A percentile compares a stretch with the other conserved stretches of the same genome.
Conservation (phyloP, 2,888 invertebrate species). For the Callimorpha dominula region DNA sequence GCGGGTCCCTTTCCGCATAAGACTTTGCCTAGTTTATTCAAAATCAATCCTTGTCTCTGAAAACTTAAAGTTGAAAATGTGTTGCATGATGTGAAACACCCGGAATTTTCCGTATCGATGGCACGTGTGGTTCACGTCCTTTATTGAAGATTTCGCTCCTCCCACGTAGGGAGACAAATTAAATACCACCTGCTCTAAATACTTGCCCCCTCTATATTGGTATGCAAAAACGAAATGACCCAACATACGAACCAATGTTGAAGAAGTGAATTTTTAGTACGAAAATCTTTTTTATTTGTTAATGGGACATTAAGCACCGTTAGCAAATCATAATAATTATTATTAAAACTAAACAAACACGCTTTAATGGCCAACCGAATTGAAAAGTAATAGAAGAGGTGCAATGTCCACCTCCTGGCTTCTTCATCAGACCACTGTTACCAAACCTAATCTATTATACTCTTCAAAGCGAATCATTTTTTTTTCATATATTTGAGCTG, state of each 20-base stretch:
- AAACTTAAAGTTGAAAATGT: conserved; percentile 38
- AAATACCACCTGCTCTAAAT: conserved; percentile 81
- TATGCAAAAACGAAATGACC: conserved; percentile 64
- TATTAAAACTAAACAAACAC: too few relatives aligned
- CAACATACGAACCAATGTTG: conserved; percentile 18
- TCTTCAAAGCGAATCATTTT: too few relatives aligned
- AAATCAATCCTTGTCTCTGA: conserved; percentile 52
- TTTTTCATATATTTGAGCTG: too few relatives aligned
- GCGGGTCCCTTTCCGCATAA: conserved; percentile 74
- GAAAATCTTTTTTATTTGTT: neutral
- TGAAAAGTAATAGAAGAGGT: too few relatives aligned
- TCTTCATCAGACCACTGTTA: too few relatives aligned
- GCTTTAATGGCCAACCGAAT: too few relatives aligned
- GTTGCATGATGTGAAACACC: conserved; percentile 37
- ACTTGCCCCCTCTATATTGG: conserved; percentile 69
- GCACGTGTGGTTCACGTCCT: conserved; percentile 82
- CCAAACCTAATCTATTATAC: too few relatives aligned
- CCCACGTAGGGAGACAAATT: conserved; percentile 70
- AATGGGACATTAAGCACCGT: too few relatives aligned
- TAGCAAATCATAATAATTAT: too few relatives aligned
- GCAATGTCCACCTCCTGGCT: too few relatives aligned
- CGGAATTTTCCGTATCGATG: conserved; percentile 79
- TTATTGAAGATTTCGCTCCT: conserved; percentile 79
- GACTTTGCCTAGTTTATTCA: conserved; percentile 51
- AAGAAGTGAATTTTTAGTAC: conserved; percentile 9